A percentile compares a stretch with the other conserved stretches of the same genome.
Conservation (phyloP, 2,888 invertebrate genomes). For the Synergus japonicus region DNA sequence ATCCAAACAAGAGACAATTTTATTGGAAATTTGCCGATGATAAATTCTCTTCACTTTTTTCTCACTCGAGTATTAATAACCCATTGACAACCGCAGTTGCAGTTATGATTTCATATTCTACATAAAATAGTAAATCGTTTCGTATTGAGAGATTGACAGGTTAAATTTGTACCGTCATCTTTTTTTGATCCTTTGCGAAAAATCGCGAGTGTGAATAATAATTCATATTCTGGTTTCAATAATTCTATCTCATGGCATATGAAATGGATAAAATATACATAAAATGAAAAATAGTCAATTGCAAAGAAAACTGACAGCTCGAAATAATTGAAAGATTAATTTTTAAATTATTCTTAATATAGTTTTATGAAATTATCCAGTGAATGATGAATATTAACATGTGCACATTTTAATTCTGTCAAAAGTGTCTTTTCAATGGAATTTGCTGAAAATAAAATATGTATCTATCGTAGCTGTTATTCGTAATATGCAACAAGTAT, state of each 20-base stretch:
- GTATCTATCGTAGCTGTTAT: background rate
- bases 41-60: background rate
- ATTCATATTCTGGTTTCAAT: background rate
- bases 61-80: background rate
- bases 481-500: background rate
- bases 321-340: background rate
- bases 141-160: background rate
- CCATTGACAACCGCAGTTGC: background rate
- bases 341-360: too few species aligned
- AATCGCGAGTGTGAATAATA: background rate
- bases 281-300: background rate
- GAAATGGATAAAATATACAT: background rate
- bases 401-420: too few species aligned
- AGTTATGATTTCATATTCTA: background rate
- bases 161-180: background rate
- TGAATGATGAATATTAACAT: too few species aligned
- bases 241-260: background rate
- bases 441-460: background rate
- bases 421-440: too few species aligned
- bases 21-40: slow-evolving; percentile 20
- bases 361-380: too few species aligned
- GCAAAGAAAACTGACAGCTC: background rate
- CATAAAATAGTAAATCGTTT: background rate
- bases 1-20: slow-evolving; percentile 10
- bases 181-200: background rate